Evolutionary conservation across 2,113 vertebrate species (phyloP), one percentile per base, ranked within the genome.

Genomic region (Petaurus breviceps): DNA sequence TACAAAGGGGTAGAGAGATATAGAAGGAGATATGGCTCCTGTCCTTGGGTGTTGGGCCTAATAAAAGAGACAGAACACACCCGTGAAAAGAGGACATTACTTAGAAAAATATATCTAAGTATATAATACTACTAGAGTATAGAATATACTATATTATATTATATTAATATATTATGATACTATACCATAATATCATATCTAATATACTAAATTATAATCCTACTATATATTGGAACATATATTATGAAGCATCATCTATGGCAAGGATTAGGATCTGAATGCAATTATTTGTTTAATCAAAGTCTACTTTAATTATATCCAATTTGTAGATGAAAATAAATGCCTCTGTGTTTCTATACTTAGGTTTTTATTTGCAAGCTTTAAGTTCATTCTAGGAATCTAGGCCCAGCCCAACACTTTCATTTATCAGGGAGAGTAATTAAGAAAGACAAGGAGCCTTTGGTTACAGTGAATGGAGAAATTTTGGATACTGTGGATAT

Each of bases 191-290:
- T 49, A 49, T 49, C 4, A 49, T 49, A 49, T 49, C 47, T 49
- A 61, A 91, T 47, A 54, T 77, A 77, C 61, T 7, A 89, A 55
- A 22, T 31, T 22, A 50, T 0, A 54, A 24, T 54, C 23, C 52
- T 52, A 22, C 2, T 1, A 10, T 51, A n/a, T 4, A 3, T 37
- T 9, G 23, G 8, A 55, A 9, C 23, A 31, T 0, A 8, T 3
- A 0, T 90, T 19, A 77, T 6, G 31, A 37, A 77, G 37, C 16
- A n/a, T 77, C 31, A 77, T 7, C 14, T 77, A 77, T 16, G 37
- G 19, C 25, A 22, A 0, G 0, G n/a, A 89, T 51, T 16, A 54
- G 26, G 51, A 84, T 16, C 37, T 2, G 2, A 54, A 47, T 16
- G 55, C 16, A 4, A 6, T 0, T 28, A 61, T 91, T 28, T 47